phyloP scores from a whole-genome alignment of 1,140 invertebrate species.

The Episyrphus balteatus region DNA sequence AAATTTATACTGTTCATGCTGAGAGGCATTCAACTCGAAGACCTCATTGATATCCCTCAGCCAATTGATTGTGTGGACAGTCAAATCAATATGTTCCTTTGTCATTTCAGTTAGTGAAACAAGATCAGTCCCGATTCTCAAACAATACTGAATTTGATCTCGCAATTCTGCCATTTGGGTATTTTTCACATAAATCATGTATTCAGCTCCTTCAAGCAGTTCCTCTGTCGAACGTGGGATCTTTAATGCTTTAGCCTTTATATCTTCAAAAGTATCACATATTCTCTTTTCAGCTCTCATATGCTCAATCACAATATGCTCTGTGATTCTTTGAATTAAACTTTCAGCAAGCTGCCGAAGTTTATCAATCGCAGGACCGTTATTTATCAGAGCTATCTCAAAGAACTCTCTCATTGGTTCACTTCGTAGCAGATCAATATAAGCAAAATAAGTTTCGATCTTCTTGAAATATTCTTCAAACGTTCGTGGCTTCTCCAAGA shows the following conservation, averaged over 20 bases:
- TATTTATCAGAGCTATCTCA: constrained; percentile 40
- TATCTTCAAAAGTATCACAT: constrained; percentile 49
- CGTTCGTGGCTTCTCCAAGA: constrained; percentile 36
- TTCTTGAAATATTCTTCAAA: constrained; percentile 47
- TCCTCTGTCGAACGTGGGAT: constrained; percentile 58
- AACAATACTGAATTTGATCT: constrained; percentile 48
- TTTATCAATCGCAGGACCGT: constrained; percentile 38
- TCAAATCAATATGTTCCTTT: constrained; percentile 52
- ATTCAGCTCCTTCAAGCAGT: constrained; percentile 55
- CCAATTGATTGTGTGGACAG: constrained; percentile 60
- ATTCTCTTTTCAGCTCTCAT: constrained; percentile 48
- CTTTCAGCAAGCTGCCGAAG: constrained; percentile 37
- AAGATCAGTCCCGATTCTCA: constrained; percentile 51
- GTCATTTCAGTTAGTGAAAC: constrained; percentile 56
- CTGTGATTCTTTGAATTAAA: constrained; percentile 40
- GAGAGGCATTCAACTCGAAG: constrained; percentile 55
- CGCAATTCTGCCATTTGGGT: constrained; percentile 47
- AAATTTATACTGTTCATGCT: constrained; percentile 67
- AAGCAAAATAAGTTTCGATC: constrained; percentile 47
- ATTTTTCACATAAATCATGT: constrained; percentile 51
- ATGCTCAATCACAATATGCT: constrained; percentile 40
- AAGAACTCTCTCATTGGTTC: constrained; percentile 53
- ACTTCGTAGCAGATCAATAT: constrained; percentile 45
- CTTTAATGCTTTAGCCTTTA: constrained; percentile 45
- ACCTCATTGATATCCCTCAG: constrained; percentile 57